Conservation (phyloP, 2,888 invertebrate genomes). For the Leuctra nigra region DNA sequence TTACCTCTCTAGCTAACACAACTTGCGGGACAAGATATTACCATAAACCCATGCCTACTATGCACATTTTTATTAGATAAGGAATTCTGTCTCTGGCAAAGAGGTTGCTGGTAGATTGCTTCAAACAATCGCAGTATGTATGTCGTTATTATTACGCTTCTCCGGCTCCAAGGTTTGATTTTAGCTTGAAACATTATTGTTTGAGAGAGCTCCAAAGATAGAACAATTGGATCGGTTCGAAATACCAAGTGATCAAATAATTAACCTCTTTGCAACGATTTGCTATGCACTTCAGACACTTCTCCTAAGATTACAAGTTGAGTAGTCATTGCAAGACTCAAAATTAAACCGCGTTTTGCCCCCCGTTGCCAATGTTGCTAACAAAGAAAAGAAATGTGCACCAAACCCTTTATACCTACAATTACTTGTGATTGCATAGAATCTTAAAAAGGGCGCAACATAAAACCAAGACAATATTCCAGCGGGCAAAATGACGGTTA, state of each 20-base stretch:
- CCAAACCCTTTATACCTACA: not conserved
- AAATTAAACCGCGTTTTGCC: slow-evolving; percentile 26
- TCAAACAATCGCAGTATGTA: too few relatives aligned
- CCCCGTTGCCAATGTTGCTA: too few relatives aligned
- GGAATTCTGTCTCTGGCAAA: not conserved
- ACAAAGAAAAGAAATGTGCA: too few relatives aligned
- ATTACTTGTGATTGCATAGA: not conserved
- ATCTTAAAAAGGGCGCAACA: slow-evolving; percentile 2
- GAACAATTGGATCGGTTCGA: not conserved
- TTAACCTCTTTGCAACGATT: slow-evolving; percentile 24
- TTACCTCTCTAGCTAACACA: not conserved
- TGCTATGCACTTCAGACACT: slow-evolving; percentile 27
- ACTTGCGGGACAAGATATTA: slow-evolving; percentile 8
- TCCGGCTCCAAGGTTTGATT: not conserved
- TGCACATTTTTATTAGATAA: not conserved
- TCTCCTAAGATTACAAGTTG: slow-evolving; percentile 25
- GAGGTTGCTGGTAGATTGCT: slow-evolving; percentile 1
- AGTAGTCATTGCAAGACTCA: slow-evolving; percentile 27
- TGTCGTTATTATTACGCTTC: not conserved
- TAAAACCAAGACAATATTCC: not conserved
- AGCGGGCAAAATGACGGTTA: slow-evolving; percentile 1
- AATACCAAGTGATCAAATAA: not conserved
- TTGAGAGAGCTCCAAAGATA: not conserved
- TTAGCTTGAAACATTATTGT: not conserved
- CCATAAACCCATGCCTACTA: not conserved